Base-by-base conservation (phyloP, 2,113 vertebrate genomes). In the Rhea pennata region DNA sequence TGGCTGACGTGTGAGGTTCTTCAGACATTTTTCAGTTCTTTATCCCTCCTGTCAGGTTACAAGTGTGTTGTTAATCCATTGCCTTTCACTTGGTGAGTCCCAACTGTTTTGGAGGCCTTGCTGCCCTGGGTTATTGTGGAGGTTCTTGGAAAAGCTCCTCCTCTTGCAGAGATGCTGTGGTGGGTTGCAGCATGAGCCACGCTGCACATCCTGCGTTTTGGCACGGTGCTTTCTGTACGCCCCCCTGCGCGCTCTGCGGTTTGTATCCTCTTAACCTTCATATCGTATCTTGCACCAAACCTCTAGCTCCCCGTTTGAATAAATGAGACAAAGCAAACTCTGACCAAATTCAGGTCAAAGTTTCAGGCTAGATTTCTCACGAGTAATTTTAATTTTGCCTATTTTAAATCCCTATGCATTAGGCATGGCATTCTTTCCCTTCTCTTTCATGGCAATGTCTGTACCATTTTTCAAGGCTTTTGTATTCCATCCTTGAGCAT, bases 311-410 rank as follows among this genome's bases (percentile, higher is more conserved):
- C 66, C 40, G n/a, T 88, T 61, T 86, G 75, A 92, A 65, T 46
- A 75, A 71, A 46, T 65, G 51, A 61, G 72, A 86, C 72, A 92
- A 87, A 94, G 54, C 64, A 88, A 95, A 90, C 64, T 94, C 95
- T 81, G 80, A 69, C 83, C 73, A 90, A 88, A 95, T 96, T 84
- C 51, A 82, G 92, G 70, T 75, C 80, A 72, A 80, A 75, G 73
- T 92, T 96, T 88, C 69, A 82, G 86, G 83, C 40, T 74, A 40
- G 44, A 88, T 90, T 88, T 92, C 83, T 95, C 76, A 67, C 58
- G 85, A 65, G 83, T 92, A 86, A 92, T 80, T 90, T 90, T 93
- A 75, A 33, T 80, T 94, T 92, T 95, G 72, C 76, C 73, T 92
- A 27, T 87, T 96, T 80, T 74, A 93, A 93, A 54, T 86, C 84